These are phyloP conservation scores for Andrena haemorrhoa DNA, from an alignment of 2,888 invertebrate species.

Conservation along the genomic window DNA sequence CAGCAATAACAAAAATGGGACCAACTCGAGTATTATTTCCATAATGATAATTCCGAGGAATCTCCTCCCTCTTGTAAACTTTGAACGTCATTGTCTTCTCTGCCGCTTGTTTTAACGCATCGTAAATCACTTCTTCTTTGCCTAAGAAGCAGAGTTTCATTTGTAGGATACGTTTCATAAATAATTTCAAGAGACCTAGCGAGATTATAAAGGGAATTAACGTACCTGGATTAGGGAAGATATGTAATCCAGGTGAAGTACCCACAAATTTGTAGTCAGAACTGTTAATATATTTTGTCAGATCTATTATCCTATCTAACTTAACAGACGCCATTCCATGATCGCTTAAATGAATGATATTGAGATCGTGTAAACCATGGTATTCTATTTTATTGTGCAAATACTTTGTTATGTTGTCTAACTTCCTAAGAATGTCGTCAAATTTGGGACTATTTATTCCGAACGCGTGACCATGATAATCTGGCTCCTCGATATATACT, in stretches of 20 bases:
- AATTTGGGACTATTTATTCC: constrained; percentile 86
- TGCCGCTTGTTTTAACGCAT: constrained; percentile 84
- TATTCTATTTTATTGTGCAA: constrained; percentile 86
- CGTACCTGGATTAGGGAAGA: constrained; percentile 87
- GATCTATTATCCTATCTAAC: constrained; percentile 86
- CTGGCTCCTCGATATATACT: constrained; percentile 90
- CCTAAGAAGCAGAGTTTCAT: constrained; percentile 79
- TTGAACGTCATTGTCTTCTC: constrained; percentile 85
- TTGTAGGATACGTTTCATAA: neutral
- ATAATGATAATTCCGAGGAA: constrained; percentile 88
- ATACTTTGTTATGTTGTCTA: constrained; percentile 87
- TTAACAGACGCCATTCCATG: constrained; percentile 89
- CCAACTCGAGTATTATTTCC: constrained; percentile 87
- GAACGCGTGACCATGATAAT: constrained; percentile 87
- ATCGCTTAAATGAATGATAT: constrained; percentile 90
- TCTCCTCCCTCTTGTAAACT: constrained; percentile 87
- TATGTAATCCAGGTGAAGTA: constrained; percentile 87
- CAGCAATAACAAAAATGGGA: constrained; percentile 88
- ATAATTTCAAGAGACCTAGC: neutral
- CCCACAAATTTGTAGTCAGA: constrained; percentile 86
- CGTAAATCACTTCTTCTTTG: constrained; percentile 85
- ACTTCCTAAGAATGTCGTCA: constrained; percentile 83
- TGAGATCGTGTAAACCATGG: constrained; percentile 86
- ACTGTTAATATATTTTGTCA: constrained; percentile 86
- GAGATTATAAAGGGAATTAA: neutral